Evolutionary conservation across 37 sponge, comb jelly and placozoan genomes (phyloP).

Genomic region (Oscarella lobularis): DNA sequence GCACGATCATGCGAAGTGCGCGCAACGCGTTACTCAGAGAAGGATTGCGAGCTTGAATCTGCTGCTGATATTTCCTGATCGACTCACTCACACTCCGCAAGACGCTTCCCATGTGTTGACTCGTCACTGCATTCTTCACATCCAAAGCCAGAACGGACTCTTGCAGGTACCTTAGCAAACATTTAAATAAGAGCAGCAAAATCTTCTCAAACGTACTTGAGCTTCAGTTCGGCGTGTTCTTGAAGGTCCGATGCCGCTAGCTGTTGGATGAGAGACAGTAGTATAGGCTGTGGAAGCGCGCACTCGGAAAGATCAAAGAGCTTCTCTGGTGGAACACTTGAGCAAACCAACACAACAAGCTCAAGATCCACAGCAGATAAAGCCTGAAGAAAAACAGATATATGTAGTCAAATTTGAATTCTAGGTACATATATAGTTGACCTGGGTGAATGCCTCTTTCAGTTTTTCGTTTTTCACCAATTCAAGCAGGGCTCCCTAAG

Average conservation of each 20-base stretch:
- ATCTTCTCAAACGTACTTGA: slow-evolving; percentile 35
- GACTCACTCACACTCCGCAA: too few species aligned
- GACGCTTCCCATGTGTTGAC: slow-evolving; percentile 48
- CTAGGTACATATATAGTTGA: background rate
- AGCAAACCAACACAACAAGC: slow-evolving; percentile 34
- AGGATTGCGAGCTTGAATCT: too few species aligned
- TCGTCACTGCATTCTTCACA: slow-evolving; percentile 24
- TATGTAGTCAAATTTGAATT: background rate
- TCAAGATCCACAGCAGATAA: slow-evolving; percentile 16
- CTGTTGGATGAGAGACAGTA: slow-evolving; percentile 85
- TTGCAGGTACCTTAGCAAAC: slow-evolving; percentile 48
- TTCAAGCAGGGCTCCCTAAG: background rate
- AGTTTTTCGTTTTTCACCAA: background rate
- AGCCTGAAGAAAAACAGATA: slow-evolving; percentile 3
- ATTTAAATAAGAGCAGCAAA: background rate
- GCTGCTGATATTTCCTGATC: too few species aligned
- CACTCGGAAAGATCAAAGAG: slow-evolving; percentile 43
- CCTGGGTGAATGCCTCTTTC: background rate
- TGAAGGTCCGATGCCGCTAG: slow-evolving; percentile 50
- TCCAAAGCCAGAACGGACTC: slow-evolving; percentile 43
- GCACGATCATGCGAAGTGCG: too few species aligned
- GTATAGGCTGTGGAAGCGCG: slow-evolving; percentile 64
- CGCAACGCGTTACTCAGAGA: too few species aligned
- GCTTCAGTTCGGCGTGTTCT: slow-evolving; percentile 57
- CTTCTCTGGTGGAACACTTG: slow-evolving; percentile 50